Conservation (phyloP, 2,113 vertebrate genomes). For the Phrynosoma blainvillii region DNA sequence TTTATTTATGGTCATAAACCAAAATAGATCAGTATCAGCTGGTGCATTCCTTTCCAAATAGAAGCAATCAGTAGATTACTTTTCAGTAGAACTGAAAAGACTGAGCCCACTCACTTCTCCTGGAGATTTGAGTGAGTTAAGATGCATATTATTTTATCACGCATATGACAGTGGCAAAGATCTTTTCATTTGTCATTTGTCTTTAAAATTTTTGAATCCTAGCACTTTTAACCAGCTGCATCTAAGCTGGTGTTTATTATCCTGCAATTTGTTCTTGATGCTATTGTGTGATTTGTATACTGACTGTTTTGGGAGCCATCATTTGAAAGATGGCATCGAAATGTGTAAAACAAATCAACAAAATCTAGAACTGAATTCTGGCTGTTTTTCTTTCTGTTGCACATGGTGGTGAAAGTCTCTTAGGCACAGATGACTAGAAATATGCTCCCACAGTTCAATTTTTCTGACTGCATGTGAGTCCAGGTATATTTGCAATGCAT, state of each 20-base stretch:
- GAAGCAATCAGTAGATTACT: not conserved
- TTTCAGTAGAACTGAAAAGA: no score
- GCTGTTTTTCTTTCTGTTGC: not conserved
- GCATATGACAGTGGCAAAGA: no score
- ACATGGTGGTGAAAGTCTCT: conserved; percentile 16
- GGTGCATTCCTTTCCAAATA: not conserved
- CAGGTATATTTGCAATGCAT: conserved; percentile 44
- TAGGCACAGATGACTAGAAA: conserved; percentile 19
- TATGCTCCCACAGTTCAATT: conserved; percentile 38
- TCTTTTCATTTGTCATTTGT: not conserved
- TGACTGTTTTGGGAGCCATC: not conserved
- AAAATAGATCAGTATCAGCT: not conserved
- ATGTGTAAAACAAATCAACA: not conserved
- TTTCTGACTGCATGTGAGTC: conserved; percentile 34
- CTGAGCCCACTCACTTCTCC: no score
- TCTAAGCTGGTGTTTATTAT: not conserved
- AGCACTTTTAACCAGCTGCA: not conserved
- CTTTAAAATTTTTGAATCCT: not conserved
- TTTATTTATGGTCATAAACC: no score
- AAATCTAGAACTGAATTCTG: conserved; percentile 12
- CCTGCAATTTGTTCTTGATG: not conserved
- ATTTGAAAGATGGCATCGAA: not conserved
- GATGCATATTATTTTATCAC: no score
- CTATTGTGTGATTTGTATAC: not conserved
- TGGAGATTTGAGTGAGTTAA: no score